A percentile compares a stretch with the other conserved stretches of the same genome.
Conservation (phyloP, 2,113 vertebrate species). For the Albula glossodonta region DNA sequence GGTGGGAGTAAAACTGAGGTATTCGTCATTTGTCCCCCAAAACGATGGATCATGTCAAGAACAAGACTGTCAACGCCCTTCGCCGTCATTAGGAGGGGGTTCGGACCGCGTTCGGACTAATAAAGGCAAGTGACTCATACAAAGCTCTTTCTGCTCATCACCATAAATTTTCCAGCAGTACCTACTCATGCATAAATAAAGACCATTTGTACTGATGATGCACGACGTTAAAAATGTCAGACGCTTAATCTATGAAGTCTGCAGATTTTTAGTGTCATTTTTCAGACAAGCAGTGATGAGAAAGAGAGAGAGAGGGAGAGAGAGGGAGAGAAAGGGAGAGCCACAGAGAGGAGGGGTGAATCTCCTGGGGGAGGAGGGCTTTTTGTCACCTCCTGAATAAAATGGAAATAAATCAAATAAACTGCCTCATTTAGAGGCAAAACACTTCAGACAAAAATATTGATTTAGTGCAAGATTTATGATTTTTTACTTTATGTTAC, state of each 20-base stretch:
- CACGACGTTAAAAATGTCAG: background rate
- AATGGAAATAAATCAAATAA: conserved; percentile 1
- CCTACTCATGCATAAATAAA: background rate
- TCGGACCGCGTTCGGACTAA: background rate
- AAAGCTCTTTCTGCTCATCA: background rate
- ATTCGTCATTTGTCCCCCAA: background rate
- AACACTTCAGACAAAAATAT: background rate
- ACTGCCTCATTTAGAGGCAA: background rate
- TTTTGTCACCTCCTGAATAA: background rate
- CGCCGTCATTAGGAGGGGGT: background rate
- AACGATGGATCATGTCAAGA: background rate
- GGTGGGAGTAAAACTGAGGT: background rate
- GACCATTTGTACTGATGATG: background rate
- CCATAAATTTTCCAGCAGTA: background rate
- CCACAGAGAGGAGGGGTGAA: too few relatives aligned
- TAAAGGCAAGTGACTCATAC: background rate
- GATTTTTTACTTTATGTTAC: background rate
- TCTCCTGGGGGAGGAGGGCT: background rate
- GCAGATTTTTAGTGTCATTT: background rate
- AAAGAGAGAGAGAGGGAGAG: background rate
- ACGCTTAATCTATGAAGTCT: background rate
- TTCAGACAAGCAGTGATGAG: background rate
- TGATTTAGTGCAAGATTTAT: background rate
- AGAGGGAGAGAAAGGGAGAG: background rate
- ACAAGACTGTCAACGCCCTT: background rate